Evolutionary conservation across 1,140 invertebrate genomes (phyloP).

Genomic region (Macrosteles quadrilineatus): DNA sequence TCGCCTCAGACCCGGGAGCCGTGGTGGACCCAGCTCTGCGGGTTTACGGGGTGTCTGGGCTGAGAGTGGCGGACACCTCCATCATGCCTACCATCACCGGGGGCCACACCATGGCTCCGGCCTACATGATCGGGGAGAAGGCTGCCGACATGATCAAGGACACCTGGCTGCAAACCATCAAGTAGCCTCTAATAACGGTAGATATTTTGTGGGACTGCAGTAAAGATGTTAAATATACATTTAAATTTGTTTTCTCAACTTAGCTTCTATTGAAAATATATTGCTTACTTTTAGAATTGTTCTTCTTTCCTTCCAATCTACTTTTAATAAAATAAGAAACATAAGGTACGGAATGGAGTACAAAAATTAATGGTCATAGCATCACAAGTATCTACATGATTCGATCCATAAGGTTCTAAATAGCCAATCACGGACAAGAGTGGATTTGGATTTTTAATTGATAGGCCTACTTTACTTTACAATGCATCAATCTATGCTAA

Average conservation of each 20-base stretch:
- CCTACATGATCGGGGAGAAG: conserved; percentile 70
- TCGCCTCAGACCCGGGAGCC: conserved; percentile 53
- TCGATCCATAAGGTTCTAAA: too few species aligned
- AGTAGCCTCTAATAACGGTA: not conserved
- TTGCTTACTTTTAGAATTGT: not conserved
- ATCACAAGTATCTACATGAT: too few species aligned
- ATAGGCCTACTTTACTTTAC: too few species aligned
- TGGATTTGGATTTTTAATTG: too few species aligned
- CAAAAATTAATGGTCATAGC: too few species aligned
- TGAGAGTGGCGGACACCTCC: conserved; percentile 70
- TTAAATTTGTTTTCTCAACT: not conserved
- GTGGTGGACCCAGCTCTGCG: conserved; percentile 61
- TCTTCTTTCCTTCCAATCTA: too few species aligned
- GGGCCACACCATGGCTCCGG: conserved; percentile 70
- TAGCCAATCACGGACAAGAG: too few species aligned
- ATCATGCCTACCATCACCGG: conserved; percentile 69
- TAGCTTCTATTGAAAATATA: not conserved
- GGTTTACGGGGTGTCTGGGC: conserved; percentile 58
- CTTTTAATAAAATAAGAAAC: too few species aligned
- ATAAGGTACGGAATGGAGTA: too few species aligned
- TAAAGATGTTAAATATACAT: too few species aligned
- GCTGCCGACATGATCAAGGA: conserved; percentile 66
- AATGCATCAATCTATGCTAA: too few species aligned
- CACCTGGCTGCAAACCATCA: conserved; percentile 43
- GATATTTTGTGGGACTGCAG: too few species aligned